Base-by-base conservation (phyloP, 2,888 invertebrate genomes). In the Cephus sareptanus region DNA sequence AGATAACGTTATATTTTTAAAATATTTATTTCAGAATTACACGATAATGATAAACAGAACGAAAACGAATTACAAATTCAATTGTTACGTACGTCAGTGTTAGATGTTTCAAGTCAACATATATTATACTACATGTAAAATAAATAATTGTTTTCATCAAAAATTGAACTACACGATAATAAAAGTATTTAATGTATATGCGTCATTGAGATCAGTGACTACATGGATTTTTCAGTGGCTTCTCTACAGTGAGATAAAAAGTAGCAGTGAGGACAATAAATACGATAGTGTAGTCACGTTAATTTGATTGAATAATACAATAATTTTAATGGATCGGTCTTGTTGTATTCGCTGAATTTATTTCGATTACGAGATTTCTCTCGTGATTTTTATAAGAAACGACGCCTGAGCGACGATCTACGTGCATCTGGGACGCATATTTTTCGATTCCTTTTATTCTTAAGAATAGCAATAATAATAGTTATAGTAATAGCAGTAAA, bases 11-110 rank as follows among this genome's bases (percentile, higher is more conserved):
- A 30, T 35, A 23, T 35, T 86, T 89, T 88, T 86, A 88, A 89
- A 89, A 90, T 89, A 89, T 90, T 89, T 90, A 90, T 90, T 90
- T 86, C 84, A 80, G 85, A 87, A 88, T 85, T 85, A 86, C 86
- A 89, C 85, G 85, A 83, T 83, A 85, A 83, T 85, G 80, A 85
- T 84, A 81, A 83, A 84, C 80, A 81, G 81, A 80, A 56, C 33
- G 81, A 83, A 69, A 75, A 79, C 75, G 79, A 79, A 35, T 79
- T 74, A 75, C 77, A 81, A 82, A 78, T 80, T 75, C 76, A 74
- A 81, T 79, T 73, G 70, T 73, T 77, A 78, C 37, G n/a, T 69
- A n/a, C 9, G n/a, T 82, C 77, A 77, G 79, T 82, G 81, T 80
- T 74, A 79, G 77, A 81, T 85, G 76, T 81, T 77, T 34, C 73